These are phyloP conservation scores for Euplexia lucipara DNA, from an alignment of 2,888 invertebrate species.

Conservation along the genomic window DNA sequence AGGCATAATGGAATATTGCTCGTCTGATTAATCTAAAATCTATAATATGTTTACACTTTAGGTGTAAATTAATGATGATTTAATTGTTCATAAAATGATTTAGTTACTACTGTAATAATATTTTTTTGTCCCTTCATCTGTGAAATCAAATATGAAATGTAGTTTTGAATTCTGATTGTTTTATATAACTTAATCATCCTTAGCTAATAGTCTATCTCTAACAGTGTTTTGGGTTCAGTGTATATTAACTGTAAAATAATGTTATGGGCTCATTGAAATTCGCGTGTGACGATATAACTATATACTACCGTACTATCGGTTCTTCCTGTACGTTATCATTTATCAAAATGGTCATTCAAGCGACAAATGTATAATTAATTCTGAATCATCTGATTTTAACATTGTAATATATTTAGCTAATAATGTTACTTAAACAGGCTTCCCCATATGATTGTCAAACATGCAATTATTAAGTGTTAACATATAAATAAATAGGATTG, in stretches of 20 bases:
- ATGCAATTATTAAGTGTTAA: background rate
- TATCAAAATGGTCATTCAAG: conserved; percentile 59
- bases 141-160: too few species aligned
- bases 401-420: conserved; percentile 38
- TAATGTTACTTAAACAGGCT: conserved; percentile 4
- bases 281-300: conserved; percentile 61
- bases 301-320: conserved; percentile 63
- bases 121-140: too few species aligned
- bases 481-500: background rate
- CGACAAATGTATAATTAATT: conserved; percentile 59
- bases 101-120: too few species aligned
- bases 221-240: background rate
- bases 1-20: background rate
- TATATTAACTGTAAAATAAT: conserved; percentile 11
- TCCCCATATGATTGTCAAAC: background rate
- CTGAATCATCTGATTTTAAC: conserved; percentile 59
- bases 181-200: too few species aligned
- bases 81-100: too few species aligned
- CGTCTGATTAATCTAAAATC: background rate
- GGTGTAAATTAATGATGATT: too few species aligned
- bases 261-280: conserved; percentile 31
- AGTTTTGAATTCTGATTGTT: too few species aligned
- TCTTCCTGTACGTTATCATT: conserved; percentile 75
- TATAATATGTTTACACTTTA: too few species aligned
- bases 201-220: background rate